phyloP scores from a whole-genome alignment of 2,113 vertebrate species.

The Agapornis roseicollis region DNA sequence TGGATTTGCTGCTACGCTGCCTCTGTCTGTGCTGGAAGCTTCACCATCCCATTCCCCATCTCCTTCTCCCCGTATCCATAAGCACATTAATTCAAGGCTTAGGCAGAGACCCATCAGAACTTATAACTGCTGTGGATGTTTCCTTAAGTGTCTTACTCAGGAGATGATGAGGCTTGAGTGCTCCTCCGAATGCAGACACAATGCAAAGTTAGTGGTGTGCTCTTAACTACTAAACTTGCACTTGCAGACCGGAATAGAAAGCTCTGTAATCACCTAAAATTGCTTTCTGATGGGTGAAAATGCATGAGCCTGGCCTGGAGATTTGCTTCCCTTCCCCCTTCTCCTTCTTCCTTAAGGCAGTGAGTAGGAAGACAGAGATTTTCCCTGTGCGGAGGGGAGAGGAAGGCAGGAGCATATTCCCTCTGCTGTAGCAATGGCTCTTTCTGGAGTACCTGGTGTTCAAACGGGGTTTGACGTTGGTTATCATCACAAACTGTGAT shows the following conservation, averaged over 20 bases:
- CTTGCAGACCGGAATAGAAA: constrained; percentile 2
- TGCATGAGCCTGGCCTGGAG: background rate
- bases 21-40: background rate
- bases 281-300: constrained; percentile 2
- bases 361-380: background rate
- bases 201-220: background rate
- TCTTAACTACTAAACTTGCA: constrained; percentile 14
- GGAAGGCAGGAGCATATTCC: background rate
- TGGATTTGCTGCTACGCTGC: background rate
- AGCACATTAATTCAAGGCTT: background rate
- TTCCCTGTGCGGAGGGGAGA: background rate
- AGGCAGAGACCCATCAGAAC: background rate
- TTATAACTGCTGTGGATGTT: constrained; percentile 4
- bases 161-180: background rate
- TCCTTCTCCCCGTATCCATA: background rate
- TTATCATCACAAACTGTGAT: background rate
- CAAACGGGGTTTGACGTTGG: background rate
- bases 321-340: background rate
- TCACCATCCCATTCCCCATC: background rate
- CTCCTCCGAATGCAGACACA: constrained; percentile 24
- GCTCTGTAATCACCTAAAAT: background rate
- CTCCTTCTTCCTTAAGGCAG: background rate
- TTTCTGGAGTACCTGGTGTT: accelerated
- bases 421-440: accelerated
- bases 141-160: constrained; percentile 23